Base-by-base conservation (phyloP, 2,113 vertebrate species). In the Rhinopomastus cyanomelas region DNA sequence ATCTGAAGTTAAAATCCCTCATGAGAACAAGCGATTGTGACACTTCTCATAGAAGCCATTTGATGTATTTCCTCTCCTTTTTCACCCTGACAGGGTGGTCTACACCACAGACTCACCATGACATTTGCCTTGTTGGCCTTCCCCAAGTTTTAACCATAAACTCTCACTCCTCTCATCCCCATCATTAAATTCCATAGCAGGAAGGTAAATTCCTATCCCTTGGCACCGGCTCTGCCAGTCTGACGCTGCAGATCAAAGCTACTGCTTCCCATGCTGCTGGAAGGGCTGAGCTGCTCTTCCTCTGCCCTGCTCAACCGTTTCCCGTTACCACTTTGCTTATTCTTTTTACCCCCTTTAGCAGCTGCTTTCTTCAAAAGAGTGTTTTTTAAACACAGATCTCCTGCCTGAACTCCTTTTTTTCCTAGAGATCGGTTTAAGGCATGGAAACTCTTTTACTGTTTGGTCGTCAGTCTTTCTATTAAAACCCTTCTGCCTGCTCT, bases 301-400 rank as follows among this genome's bases (percentile, higher is more conserved):
- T 11, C 56, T 10, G 60, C 25, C 48, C 61, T 22, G 34, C 34
- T 49, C 57, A 57, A 32, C 42, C 14, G 46, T 30, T 9, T 72
- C 17, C 39, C 18, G 3, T 25, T 1, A 0, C 17, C 46, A 12
- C 60, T 66, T 59, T 36, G 32, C 3, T n/a, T 42, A 57, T 2
- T 83, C 30, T 12, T 52, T 46, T 66, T 57, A 59, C n/a, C 23
- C 30, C 9, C 34, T 68, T 39, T 9, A 77, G 19, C 59, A 42
- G 59, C 2, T 64, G 29, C 15, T 12, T 44, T 73, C 59, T 48
- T 66, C 60, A 46, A 65, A 68, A 65, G 20, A 14, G 21, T 27
- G 27, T 22, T 66, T 73, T 69, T 44, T 3, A 57, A 91, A 49
- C 26, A 79, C 44, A 57, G 26, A 27, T 67, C 15, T 73, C 23